phyloP scores from a whole-genome alignment of 2,888 invertebrate genomes.

The Mesorhabditis sp. region DNA sequence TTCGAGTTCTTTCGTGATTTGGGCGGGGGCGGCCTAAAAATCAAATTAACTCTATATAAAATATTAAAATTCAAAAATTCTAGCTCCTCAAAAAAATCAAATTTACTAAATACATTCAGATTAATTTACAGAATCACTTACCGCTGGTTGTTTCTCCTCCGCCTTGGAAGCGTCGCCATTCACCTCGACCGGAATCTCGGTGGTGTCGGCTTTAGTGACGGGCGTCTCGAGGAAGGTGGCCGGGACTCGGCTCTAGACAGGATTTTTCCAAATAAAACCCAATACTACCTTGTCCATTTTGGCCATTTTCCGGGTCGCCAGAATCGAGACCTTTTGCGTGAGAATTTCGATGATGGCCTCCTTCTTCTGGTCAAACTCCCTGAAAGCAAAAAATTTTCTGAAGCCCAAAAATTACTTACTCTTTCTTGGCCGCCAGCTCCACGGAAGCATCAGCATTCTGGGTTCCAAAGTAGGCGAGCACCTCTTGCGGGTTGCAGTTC shows the following conservation, averaged over 20 bases:
- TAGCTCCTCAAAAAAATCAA: too few species aligned
- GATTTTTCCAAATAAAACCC: background rate
- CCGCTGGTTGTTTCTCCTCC: background rate
- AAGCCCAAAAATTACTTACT: background rate
- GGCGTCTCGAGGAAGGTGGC: conserved; percentile 3
- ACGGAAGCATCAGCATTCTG: conserved; percentile 29
- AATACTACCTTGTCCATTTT: conserved; percentile 10
- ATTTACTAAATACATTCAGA: too few species aligned
- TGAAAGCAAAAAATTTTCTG: conserved; percentile 69
- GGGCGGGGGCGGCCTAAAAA: conserved; percentile 1
- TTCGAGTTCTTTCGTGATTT: conserved; percentile 60
- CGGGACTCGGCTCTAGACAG: conserved; percentile 5
- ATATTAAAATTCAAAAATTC: too few species aligned
- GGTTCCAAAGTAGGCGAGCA: conserved; percentile 29
- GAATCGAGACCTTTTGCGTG: conserved; percentile 14
- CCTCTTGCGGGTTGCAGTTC: conserved; percentile 69
- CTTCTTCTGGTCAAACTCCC: conserved; percentile 80
- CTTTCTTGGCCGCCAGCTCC: conserved; percentile 25
- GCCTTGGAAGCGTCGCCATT: background rate
- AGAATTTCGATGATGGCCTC: conserved; percentile 65
- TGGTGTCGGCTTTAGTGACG: background rate
- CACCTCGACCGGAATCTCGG: background rate
- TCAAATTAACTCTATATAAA: background rate
- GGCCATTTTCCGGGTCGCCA: conserved; percentile 5
- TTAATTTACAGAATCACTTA: too few species aligned